A percentile compares a stretch with the other conserved stretches of the same genome.
These are phyloP conservation scores for Drosophila mimetica DNA, from an alignment of 2,888 invertebrate genomes.

Conservation along the genomic window DNA sequence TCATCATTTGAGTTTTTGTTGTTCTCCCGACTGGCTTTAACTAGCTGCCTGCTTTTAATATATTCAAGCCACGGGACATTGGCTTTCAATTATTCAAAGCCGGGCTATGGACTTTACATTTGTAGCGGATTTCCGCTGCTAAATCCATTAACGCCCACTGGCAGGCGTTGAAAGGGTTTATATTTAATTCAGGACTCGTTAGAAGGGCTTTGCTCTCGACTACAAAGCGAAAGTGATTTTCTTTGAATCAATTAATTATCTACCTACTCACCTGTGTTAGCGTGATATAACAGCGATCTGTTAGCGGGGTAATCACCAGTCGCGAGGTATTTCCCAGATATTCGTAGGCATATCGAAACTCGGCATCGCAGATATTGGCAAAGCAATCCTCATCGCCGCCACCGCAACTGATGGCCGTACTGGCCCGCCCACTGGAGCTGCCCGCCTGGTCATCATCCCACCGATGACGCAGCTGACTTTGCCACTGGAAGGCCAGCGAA, in stretches of 20 bases:
- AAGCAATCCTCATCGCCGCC: slow-evolving; percentile 89
- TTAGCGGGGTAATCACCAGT: slow-evolving; percentile 96
- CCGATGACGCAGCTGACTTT: slow-evolving; percentile 92
- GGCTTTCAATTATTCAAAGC: slow-evolving; percentile 51
- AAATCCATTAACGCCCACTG: slow-evolving; percentile 42
- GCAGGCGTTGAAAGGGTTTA: slow-evolving; percentile 25
- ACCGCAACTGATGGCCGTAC: slow-evolving; percentile 35
- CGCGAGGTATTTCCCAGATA: slow-evolving; percentile 97
- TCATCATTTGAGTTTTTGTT: slow-evolving; percentile 5
- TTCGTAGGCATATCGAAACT: slow-evolving; percentile 96
- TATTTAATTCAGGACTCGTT: slow-evolving; percentile 26
- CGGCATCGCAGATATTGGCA: slow-evolving; percentile 98
- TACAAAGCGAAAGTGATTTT: slow-evolving; percentile 15
- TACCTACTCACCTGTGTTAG: slow-evolving; percentile 94
- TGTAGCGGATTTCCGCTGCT: slow-evolving; percentile 46
- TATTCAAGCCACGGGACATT: slow-evolving; percentile 35
- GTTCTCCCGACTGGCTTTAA: neutral
- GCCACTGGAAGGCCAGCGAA: slow-evolving; percentile 94
- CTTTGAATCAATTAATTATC: neutral
- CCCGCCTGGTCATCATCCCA: slow-evolving; percentile 88
- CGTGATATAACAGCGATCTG: slow-evolving; percentile 98
- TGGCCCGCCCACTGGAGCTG: slow-evolving; percentile 51
- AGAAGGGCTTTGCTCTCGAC: slow-evolving; percentile 17
- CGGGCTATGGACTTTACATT: slow-evolving; percentile 16
- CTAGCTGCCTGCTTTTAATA: slow-evolving; percentile 11